Conservation (phyloP, 2,888 invertebrate genomes). For the Sarcophaga carnaria region DNA sequence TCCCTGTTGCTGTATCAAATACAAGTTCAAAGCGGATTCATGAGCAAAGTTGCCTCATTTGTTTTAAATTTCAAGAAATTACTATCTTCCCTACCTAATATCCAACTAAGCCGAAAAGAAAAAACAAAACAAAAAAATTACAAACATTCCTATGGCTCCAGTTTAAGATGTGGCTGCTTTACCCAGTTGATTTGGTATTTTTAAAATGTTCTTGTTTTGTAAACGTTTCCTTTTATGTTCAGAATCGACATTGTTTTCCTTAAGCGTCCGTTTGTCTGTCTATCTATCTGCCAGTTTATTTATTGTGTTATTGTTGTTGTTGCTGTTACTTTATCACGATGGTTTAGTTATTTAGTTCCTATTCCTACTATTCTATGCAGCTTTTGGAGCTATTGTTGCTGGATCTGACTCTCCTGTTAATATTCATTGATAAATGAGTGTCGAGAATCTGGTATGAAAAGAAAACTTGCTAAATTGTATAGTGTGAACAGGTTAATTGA, state of each 20-base stretch:
- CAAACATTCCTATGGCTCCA: conserved; percentile 25
- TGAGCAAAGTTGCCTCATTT: neutral
- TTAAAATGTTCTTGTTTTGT: conserved; percentile 65
- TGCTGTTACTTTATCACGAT: conserved; percentile 56
- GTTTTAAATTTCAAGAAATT: neutral
- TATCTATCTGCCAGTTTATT: neutral
- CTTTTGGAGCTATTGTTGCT: neutral
- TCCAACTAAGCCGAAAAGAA: neutral
- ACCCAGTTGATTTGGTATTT: conserved; percentile 3
- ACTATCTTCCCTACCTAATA: conserved; percentile 29
- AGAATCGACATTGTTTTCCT: conserved; percentile 55
- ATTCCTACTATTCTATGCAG: conserved; percentile 15
- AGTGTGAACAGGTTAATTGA: conserved; percentile 69
- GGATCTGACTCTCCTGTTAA: conserved; percentile 40
- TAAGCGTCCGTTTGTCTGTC: conserved; percentile 18
- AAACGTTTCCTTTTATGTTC: conserved; percentile 63
- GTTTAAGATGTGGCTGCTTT: conserved; percentile 41
- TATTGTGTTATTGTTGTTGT: neutral
- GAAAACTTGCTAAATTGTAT: conserved; percentile 34
- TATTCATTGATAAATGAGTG: conserved; percentile 69
- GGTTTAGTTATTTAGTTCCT: conserved; percentile 69
- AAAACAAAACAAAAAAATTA: neutral
- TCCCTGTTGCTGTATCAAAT: too few relatives aligned
- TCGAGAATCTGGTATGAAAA: conserved; percentile 13
- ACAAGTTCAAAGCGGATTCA: neutral